Evolutionary conservation across 2,797 vertebrate species (phyloP), one percentile per base, ranked within the genome.

Genomic region (Poeciliopsis gracilis): DNA sequence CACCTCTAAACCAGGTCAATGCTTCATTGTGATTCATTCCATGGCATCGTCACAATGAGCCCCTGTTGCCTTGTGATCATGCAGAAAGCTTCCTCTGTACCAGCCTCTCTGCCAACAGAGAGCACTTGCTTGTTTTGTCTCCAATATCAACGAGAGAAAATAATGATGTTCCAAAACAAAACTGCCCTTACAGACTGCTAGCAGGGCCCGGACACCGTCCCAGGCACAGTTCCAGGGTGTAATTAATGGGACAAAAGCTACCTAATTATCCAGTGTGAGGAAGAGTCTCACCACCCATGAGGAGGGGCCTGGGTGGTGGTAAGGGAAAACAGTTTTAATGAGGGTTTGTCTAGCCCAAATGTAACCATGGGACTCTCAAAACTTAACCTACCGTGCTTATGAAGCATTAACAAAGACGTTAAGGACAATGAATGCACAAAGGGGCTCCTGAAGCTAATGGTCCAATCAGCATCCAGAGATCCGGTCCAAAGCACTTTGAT

Each of bases 171-270:
- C 90, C 72, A 84, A 92, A 93, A 93, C 91, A 92, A 90, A 93
- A 89, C 90, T 80, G 88, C 89, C 89, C 87, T 72, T n/a, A 84
- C 87, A 89, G 84, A 88, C 89, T 81, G 87, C 89, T 83, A 5
- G 67, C 84, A 69, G 76, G 79, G 80, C 78, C 90, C 13, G 83
- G 87, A 76, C 90, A 81, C 84, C 85, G 89, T 77, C 86, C 88
- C 85, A 85, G 88, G 87, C 88, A 83, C 88, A 69, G 81, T 87
- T 91, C 92, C 89, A 87, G 84, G 83, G 81, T 84, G 91, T 90
- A 94, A 95, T 95, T 94, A 94, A 85, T 75, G 84, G 90, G 93
- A 95, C 93, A 95, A 95, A 92, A 95, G 92, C 93, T 94, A 83
- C 94, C 95, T 94, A 95, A 95, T 95, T 95, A 95, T 93, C 92